These are phyloP conservation scores for Augochlorella aurata DNA, from an alignment of 2,888 invertebrate species.

Conservation along the genomic window DNA sequence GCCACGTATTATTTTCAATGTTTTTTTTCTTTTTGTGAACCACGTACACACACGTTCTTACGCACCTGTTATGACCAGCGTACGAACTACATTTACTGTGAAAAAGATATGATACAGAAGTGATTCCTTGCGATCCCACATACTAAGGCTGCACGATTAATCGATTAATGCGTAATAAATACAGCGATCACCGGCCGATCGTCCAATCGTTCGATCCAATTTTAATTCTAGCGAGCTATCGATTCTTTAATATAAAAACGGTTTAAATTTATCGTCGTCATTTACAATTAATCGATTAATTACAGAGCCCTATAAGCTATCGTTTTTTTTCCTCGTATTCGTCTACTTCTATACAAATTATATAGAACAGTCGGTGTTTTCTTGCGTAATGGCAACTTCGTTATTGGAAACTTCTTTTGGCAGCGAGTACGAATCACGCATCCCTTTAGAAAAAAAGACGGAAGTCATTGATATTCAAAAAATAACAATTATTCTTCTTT, in stretches of 20 bases:
- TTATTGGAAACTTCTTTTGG: constrained; percentile 53
- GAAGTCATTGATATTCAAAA: constrained; percentile 44
- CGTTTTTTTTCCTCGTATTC: not conserved
- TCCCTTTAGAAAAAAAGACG: constrained; percentile 33
- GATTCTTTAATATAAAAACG: constrained; percentile 46
- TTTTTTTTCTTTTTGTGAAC: constrained; percentile 38
- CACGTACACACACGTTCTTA: constrained; percentile 46
- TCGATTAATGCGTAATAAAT: constrained; percentile 52
- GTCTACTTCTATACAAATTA: constrained; percentile 48
- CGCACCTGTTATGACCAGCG: constrained; percentile 38
- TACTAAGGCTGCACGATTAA: constrained; percentile 51
- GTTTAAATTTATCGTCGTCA: constrained; percentile 20
- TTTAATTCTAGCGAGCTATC: constrained; percentile 37
- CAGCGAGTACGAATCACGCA: constrained; percentile 47
- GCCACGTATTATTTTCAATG: constrained; percentile 30
- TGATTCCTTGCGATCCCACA: constrained; percentile 53
- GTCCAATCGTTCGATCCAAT: constrained; percentile 18
- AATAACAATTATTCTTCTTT: constrained; percentile 20
- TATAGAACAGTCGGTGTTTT: constrained; percentile 45
- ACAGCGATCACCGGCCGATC: not conserved
- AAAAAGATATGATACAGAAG: constrained; percentile 61
- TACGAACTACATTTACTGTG: constrained; percentile 57
- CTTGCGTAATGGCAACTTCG: constrained; percentile 52
- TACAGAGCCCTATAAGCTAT: constrained; percentile 49
- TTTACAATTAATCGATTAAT: constrained; percentile 58